Evolutionary conservation across 2,797 vertebrate genomes (phyloP), one percentile per base, ranked within the genome.

Genomic region (Dicrostonyx torquatus): DNA sequence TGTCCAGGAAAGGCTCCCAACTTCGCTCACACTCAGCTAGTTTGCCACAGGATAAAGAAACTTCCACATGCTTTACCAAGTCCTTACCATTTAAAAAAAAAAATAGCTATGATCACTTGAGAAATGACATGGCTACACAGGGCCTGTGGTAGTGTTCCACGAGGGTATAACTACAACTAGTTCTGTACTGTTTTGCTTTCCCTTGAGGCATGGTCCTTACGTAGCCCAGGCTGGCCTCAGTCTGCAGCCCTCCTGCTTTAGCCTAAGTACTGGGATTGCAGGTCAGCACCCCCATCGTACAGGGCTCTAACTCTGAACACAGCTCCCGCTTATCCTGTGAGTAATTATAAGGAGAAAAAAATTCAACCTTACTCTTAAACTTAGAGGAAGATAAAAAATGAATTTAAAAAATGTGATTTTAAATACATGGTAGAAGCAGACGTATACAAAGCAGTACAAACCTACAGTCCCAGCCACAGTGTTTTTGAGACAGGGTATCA

Each of bases 1-100:
- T 95, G 95, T 95, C 95, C 96, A 89, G 79, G 73, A 97, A 97
- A 96, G 5, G 94, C 0, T 72, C 31, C 58, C 34, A 62, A 6
- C n/a, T 24, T 89, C 48, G 92, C 73, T 85, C 37, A 72, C n/a
- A 73, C 64, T 96, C 70, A 87, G 53, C 53, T 89, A 72, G 87
- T 91, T 34, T 90, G 55, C 86, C 60, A 92, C 14, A 77, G 79
- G 70, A 90, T 91, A 66, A 88, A 85, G 31, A 76, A 85, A 90
- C 29, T 90, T 83, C 79, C 78, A 72, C 9, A 2, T 70, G 26
- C 5, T 2, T 78, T 80, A 43, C 20, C 45, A 85, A 40, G 22
- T 89, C 68, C 55, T 95, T 90, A 84, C 40, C 55, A 77, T 92
- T 10, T 75, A 93, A 92, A 76, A 48, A 73, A 62, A 50, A 92